Conservation (phyloP, 2,113 vertebrate species). For the Regulus satrapa region DNA sequence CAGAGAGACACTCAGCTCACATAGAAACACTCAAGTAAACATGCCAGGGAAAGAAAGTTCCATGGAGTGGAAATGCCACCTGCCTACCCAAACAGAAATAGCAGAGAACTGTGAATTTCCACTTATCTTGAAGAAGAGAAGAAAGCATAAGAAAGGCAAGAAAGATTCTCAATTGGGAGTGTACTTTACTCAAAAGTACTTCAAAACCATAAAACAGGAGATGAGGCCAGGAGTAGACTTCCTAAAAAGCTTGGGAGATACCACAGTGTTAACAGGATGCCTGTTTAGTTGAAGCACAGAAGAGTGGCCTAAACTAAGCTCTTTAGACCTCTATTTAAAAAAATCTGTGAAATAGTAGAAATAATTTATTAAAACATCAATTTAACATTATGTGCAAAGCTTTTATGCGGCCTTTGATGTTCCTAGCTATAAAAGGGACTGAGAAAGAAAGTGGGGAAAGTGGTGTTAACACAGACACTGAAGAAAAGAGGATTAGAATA, state of each 20-base stretch:
- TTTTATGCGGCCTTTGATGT: not conserved
- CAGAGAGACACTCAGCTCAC: not conserved
- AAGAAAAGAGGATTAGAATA: not conserved
- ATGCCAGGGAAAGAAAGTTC: not conserved
- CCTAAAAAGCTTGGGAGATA: not conserved
- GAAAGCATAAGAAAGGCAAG: not conserved
- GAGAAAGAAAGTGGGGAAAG: not conserved
- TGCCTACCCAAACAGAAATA: not conserved
- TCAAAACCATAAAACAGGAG: not conserved
- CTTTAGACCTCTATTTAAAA: not conserved
- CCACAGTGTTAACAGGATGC: not conserved
- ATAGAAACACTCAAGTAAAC: not conserved
- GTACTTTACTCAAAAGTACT: not conserved
- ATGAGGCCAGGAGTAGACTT: not conserved
- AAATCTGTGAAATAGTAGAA: not conserved
- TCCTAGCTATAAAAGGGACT: not conserved
- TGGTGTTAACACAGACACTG: not conserved
- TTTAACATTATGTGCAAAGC: not conserved
- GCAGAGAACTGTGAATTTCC: not conserved
- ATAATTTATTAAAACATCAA: not conserved
- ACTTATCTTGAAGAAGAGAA: not conserved
- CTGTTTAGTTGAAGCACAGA: not conserved
- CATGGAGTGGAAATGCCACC: not conserved
- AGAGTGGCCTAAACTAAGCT: not conserved
- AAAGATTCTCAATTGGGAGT: not conserved